phyloP scores from a whole-genome alignment of 1,140 invertebrate species.

The Calycopis cecrops region DNA sequence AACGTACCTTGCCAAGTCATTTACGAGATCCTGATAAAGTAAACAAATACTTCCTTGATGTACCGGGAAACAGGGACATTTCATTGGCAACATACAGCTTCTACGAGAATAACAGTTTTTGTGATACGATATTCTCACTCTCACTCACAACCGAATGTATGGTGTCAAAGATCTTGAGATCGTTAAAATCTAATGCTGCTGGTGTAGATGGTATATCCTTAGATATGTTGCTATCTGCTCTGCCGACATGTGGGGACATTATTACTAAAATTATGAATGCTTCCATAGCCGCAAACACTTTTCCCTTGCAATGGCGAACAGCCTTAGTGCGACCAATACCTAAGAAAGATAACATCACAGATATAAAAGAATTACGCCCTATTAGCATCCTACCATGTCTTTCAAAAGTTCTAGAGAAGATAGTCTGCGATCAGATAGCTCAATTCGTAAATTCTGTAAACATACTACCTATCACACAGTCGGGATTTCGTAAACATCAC shows the following conservation, averaged over 20 bases:
- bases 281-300: constrained; percentile 10
- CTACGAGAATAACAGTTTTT: constrained; percentile 2
- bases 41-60: background rate
- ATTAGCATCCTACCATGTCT: constrained; percentile 19
- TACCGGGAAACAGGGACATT: background rate
- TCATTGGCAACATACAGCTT: background rate
- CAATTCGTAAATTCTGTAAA: constrained; percentile 12
- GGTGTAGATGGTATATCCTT: constrained; percentile 17
- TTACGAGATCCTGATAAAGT: background rate
- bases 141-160: background rate
- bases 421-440: constrained; percentile 10
- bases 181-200: constrained; percentile 17
- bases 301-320: constrained; percentile 16
- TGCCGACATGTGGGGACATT: constrained; percentile 6
- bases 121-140: background rate
- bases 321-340: constrained; percentile 19
- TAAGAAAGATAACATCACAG: background rate
- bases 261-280: constrained; percentile 17
- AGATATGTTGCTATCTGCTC: constrained; percentile 15
- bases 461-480: background rate
- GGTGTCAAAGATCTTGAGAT: background rate
- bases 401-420: constrained; percentile 20
- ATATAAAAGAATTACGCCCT: constrained; percentile 14
- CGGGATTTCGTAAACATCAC: too few species aligned
- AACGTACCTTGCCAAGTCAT: background rate